These are phyloP conservation scores for Lasioglossum pauxillum DNA, from an alignment of 2,888 invertebrate genomes.

Conservation along the genomic window DNA sequence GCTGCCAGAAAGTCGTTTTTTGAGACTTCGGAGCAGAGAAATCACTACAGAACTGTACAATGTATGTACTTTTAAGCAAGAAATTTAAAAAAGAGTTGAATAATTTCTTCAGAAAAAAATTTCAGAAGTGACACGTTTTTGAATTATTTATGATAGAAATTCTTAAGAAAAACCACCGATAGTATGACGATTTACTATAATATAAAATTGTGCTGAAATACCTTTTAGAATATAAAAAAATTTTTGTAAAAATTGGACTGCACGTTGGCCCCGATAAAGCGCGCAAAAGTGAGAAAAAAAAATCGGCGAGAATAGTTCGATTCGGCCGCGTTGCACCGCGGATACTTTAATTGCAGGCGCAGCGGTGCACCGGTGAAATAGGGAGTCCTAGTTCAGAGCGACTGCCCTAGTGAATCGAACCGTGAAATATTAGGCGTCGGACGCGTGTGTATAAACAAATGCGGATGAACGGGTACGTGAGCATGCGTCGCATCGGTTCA, in stretches of 20 bases:
- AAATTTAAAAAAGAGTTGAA: too few species aligned
- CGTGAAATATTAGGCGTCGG: constrained; percentile 49
- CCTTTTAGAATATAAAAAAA: too few species aligned
- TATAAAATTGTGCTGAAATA: too few species aligned
- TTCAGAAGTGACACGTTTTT: too few species aligned
- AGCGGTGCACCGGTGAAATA: neutral
- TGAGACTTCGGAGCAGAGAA: too few species aligned
- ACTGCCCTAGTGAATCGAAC: constrained; percentile 47
- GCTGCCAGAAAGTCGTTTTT: too few species aligned
- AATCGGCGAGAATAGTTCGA: neutral
- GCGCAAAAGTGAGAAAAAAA: neutral
- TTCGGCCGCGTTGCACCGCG: neutral
- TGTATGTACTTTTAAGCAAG: too few species aligned
- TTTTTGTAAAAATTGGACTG: neutral
- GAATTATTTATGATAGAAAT: too few species aligned
- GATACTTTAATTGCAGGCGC: constrained; percentile 3
- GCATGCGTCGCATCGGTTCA: constrained; percentile 31
- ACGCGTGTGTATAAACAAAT: constrained; percentile 19
- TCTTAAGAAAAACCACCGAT: too few species aligned
- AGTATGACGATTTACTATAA: too few species aligned
- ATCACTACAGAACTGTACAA: too few species aligned
- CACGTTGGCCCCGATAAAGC: neutral
- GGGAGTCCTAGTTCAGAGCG: constrained; percentile 25
- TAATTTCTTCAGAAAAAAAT: too few species aligned
- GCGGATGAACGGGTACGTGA: constrained; percentile 27